Conservation (phyloP, 2,113 vertebrate species). For the Poecile atricapillus region DNA sequence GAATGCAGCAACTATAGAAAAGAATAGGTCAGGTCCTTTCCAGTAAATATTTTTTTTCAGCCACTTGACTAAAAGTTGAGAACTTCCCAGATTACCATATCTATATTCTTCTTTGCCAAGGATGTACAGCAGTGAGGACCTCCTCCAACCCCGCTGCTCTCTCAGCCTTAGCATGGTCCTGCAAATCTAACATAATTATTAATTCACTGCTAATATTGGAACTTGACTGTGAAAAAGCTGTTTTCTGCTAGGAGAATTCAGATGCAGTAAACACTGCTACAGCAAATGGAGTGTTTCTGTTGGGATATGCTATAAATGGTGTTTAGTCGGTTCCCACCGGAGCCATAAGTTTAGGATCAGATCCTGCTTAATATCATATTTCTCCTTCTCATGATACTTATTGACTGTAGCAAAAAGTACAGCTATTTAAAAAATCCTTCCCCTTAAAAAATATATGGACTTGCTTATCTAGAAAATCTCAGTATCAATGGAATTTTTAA, state of each 20-base stretch:
- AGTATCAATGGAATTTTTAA: background rate
- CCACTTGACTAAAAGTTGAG: background rate
- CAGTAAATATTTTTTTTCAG: background rate
- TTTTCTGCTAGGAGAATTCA: constrained; percentile 30
- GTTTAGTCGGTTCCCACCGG: constrained; percentile 12
- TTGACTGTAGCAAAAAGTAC: background rate
- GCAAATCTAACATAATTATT: background rate
- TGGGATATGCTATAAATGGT: constrained; percentile 23
- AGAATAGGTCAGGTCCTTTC: background rate
- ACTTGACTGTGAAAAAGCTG: constrained; percentile 19
- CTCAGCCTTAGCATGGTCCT: background rate
- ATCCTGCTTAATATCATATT: constrained; percentile 45
- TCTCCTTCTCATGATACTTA: constrained; percentile 47
- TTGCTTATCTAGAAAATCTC: background rate
- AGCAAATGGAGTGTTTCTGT: constrained; percentile 34
- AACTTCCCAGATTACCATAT: background rate
- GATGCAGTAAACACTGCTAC: constrained; percentile 20
- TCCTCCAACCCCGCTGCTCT: fast-evolving
- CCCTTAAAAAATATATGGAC: background rate
- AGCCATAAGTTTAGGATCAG: constrained; percentile 49
- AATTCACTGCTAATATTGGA: background rate
- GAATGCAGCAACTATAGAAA: background rate
- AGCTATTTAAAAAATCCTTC: background rate
- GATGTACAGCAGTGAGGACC: background rate
- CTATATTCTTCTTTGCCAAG: background rate